Evolutionary conservation across 2,113 vertebrate genomes (phyloP), one percentile per base, ranked within the genome.

Genomic region (Hipposideros armiger): DNA sequence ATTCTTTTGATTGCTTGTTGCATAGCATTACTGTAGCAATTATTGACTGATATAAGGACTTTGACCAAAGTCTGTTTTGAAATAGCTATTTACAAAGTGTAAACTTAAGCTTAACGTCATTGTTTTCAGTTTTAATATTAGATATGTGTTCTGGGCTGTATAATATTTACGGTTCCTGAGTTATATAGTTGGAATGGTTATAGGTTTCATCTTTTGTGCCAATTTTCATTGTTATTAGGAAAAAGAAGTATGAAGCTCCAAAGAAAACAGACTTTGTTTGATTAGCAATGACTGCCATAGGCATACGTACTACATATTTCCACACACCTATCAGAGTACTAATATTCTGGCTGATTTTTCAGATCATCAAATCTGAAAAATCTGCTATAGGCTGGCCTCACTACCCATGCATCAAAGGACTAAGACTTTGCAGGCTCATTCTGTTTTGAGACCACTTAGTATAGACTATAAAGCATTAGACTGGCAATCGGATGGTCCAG

Each of bases 91-190:
- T 94, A 73, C 0, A 87, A 92, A 87, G 20, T 78, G 0, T 95
- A 67, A 42, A 16, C 11, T 7, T 66, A 87, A 83, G 32, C 47
- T 92, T 87, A 67, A 83, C 30, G 20, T 81, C 4, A 22, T 62
- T 84, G 3, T 89, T 64, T 87, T 92, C 3, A 83, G 4, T 66
- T 95, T 87, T 69, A 69, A 40, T 90, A 87, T 52, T 92, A 87
- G 83, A 50, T 32, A 11, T 84, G 7, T 83, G 30, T 80, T 87
- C 47, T 69, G 26, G 36, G 28, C 54, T 73, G 0, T 62, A 13
- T 87, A 69, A 58, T 72, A 78, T 92, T 78, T 90, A 54, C 28
- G 20, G 1, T 42, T 87, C 30, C 47, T 69, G 47, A 30, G 11
- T 70, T 95, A 24, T 36, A 15, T 19, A 64, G 1, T 7, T 85